These are phyloP conservation scores for Meles meles DNA, from an alignment of 2,113 vertebrate genomes.

Conservation along the genomic window DNA sequence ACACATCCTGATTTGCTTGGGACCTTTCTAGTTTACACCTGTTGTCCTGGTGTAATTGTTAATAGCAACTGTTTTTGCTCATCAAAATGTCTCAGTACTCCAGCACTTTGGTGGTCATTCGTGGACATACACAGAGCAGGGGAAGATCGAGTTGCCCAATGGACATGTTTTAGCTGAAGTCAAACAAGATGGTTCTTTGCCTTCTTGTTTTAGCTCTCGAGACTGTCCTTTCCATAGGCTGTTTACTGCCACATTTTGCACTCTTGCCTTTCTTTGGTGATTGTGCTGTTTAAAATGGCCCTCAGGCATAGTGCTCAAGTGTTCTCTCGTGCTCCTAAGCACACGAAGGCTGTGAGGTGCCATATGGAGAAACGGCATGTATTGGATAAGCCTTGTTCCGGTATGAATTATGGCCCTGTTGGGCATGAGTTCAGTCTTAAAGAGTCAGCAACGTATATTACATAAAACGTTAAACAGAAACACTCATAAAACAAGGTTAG, in stretches of 20 bases:
- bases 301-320: neutral
- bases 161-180: neutral
- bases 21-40: neutral
- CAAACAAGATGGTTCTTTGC: neutral
- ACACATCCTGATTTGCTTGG: neutral
- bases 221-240: neutral
- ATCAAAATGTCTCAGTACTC: neutral
- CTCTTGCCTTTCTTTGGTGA: neutral
- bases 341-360: neutral
- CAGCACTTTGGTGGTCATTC: neutral
- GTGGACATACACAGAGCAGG: neutral
- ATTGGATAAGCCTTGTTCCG: neutral
- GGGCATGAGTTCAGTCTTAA: neutral
- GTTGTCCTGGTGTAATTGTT: neutral
- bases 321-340: neutral
- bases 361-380: neutral
- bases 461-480: conserved; percentile 32
- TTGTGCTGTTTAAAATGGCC: neutral
- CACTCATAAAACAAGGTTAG: neutral
- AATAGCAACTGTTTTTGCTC: neutral
- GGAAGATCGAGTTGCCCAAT: neutral
- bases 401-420: neutral
- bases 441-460: neutral
- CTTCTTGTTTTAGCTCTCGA: neutral
- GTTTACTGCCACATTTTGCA: neutral